Base-by-base conservation (phyloP, 2,888 invertebrate genomes). In the Lathronympha strigana region DNA sequence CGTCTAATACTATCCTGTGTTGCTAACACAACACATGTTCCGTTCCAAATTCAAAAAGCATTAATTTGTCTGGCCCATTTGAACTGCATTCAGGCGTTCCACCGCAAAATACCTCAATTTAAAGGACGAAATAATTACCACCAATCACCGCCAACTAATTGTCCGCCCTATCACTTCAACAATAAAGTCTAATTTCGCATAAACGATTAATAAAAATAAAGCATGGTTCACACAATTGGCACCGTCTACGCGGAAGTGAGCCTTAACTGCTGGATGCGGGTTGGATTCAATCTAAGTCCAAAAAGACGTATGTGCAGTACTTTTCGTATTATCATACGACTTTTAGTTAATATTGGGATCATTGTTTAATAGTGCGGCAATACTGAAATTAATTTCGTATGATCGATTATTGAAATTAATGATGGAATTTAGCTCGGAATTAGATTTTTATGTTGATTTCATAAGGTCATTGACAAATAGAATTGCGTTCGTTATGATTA, bases 241-340 rank as follows among this genome's bases (percentile, higher is more conserved):
- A 50, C 31, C 53, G 66, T 61, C 66, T 66, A 61, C 61, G 40
- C 58, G 66, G 66, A 66, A 61, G 36, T 49, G 47, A 53, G 54
- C 21, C 53, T 28, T 55, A 47, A 50, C 51, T 40, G 53, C 43
- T 53, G 21, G 45, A 61, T 64, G 64, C 64, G 64, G 64, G 64
- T 40, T 13, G 25, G 38, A 25, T 49, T 60, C 2, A 9, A 4
- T 17, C 11, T 31, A 21, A 51, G 11, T 0, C 11, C 17, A 3
- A 55, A 55, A 55, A 2, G 40, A 17, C 17, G 5, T 55, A 55
- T 11, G 25, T 40, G 3, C 2, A 6, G 6, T 25, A 28, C 5
- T 25, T 40, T 40, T 55, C 13, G 0, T 11, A 40, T 17, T 17
- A 2, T 13, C 3, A 55, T 40, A 28, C 0, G 28, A 17, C 40